Percentiles rank a stretch among this genome's conserved stretches.
Evolutionary conservation across 2,888 invertebrate genomes (phyloP).

Genomic region (Bimastos eiseni): DNA sequence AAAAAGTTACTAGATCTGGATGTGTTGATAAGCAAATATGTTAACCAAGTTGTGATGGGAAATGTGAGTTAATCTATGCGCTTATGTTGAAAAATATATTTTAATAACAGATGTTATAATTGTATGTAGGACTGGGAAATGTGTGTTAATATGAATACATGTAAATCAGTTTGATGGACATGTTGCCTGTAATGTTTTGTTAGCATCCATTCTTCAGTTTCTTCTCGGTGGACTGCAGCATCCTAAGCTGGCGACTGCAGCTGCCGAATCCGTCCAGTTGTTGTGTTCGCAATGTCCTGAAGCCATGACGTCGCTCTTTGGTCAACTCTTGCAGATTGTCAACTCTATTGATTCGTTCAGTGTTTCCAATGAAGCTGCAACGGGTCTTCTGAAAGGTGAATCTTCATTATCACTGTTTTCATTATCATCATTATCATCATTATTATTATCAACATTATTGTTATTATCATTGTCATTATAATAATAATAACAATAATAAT

Average conservation of each 20-base stretch:
- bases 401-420: too few relatives aligned
- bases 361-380: constrained; percentile 57
- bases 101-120: neutral
- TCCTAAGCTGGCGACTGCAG: constrained; percentile 66
- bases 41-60: too few relatives aligned
- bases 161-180: neutral
- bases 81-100: neutral
- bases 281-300: constrained; percentile 81
- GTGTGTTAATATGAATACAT: neutral
- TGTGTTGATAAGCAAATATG: too few relatives aligned
- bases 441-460: too few relatives aligned
- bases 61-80: neutral
- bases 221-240: constrained; percentile 67
- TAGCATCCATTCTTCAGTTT: constrained; percentile 80
- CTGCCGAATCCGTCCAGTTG: constrained; percentile 81
- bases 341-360: constrained; percentile 59
- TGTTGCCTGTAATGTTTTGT: constrained; percentile 42
- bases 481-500: too few relatives aligned
- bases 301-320: constrained; percentile 79
- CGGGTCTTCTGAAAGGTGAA: constrained; percentile 57
- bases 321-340: constrained; percentile 68
- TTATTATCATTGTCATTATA: too few relatives aligned
- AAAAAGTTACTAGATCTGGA: too few relatives aligned
- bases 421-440: too few relatives aligned
- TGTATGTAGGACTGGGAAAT: neutral